A percentile compares a stretch with the other conserved stretches of the same genome.
Conservation (phyloP, 2,113 vertebrate species). For the Nymphicus hollandicus region DNA sequence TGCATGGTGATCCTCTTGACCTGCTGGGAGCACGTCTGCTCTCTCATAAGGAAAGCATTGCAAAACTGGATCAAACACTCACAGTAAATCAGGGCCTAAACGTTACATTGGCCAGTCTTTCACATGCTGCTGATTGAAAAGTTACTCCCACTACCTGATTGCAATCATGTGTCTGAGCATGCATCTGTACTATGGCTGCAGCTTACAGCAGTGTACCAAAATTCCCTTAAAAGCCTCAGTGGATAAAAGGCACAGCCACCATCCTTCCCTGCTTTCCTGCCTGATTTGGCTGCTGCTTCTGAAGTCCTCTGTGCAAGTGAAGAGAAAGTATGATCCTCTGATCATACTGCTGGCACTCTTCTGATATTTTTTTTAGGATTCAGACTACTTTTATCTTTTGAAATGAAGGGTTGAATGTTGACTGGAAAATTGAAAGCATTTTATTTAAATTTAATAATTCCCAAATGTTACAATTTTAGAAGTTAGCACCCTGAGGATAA, state of each 20-base stretch:
- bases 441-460: conserved; percentile 46
- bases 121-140: not conserved
- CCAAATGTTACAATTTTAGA: conserved; percentile 9
- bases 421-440: not conserved
- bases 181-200: rapidly evolving
- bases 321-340: not conserved
- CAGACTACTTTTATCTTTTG: not conserved
- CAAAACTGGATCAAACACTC: rapidly evolving
- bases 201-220: rapidly evolving
- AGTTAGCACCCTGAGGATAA: not conserved
- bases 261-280: not conserved
- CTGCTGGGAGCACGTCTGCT: not conserved
- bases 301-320: not conserved
- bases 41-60: rapidly evolving
- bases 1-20: rapidly evolving
- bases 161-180: not conserved
- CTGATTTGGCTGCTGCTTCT: not conserved
- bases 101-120: rapidly evolving
- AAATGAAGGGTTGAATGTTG: not conserved
- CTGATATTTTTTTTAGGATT: not conserved
- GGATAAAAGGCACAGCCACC: rapidly evolving
- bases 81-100: rapidly evolving
- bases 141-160: not conserved
- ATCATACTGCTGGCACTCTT: not conserved
- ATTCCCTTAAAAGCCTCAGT: not conserved